These are phyloP conservation scores for Beris chalybata DNA, from an alignment of 2,888 invertebrate genomes.

Conservation along the genomic window DNA sequence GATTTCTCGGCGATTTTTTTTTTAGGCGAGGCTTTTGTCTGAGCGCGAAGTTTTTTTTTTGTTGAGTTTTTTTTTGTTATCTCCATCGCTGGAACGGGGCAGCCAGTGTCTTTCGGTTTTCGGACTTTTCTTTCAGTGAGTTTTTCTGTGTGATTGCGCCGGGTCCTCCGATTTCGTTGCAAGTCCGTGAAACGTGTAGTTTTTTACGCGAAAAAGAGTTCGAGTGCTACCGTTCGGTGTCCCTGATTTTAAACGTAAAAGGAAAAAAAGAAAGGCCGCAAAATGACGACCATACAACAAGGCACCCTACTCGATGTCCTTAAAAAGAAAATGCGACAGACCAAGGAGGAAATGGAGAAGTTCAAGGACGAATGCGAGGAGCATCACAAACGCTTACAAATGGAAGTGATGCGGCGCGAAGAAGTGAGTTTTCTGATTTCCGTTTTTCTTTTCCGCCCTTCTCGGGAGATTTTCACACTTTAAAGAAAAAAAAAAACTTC, in stretches of 20 bases:
- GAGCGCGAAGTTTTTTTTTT: not conserved
- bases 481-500: too few relatives aligned
- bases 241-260: not conserved
- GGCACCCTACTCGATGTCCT: conserved; percentile 94
- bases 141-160: conserved; percentile 4
- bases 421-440: conserved; percentile 77
- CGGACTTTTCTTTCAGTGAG: conserved; percentile 16
- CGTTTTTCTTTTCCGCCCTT: too few relatives aligned
- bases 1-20: too few relatives aligned
- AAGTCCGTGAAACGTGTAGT: too few relatives aligned
- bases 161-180: conserved; percentile 55
- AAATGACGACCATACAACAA: conserved; percentile 88
- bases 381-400: conserved; percentile 91
- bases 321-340: conserved; percentile 99
- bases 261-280: conserved; percentile 22
- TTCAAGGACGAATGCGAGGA: conserved; percentile 98
- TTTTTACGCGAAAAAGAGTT: conserved; percentile 57
- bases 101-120: not conserved
- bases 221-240: conserved; percentile 51
- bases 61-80: not conserved
- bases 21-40: conserved; percentile 31
- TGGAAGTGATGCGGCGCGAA: conserved; percentile 95
- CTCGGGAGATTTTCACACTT: too few relatives aligned
- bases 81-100: too few relatives aligned
- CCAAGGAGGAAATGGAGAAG: conserved; percentile 98